Base-by-base conservation (phyloP, 1,140 invertebrate genomes). In the Pemphigus obesinymphae region DNA sequence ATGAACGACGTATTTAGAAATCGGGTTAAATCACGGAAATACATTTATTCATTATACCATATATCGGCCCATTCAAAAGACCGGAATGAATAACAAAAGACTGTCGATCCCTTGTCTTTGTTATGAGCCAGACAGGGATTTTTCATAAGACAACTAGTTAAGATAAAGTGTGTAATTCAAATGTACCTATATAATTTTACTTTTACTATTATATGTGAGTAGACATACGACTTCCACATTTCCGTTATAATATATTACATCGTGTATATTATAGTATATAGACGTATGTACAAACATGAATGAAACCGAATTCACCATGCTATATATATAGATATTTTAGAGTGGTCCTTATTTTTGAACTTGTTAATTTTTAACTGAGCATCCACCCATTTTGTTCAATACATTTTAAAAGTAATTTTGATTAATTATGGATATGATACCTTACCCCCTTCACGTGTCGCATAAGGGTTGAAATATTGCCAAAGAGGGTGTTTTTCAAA, bases 1-100 rank as follows among this genome's bases (percentile, higher is more conserved):
- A 80, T 43, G 37, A 61, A 45, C 53, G 55, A 63, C 37, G 55
- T 40, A 45, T 80, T 73, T 58, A 29, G 37, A 58, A 63, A 61
- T 61, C 76, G n/a, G 37, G 76, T 80, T 80, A 78, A 78, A 78
- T 37, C 73, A 58, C 31, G 73, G 73, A 78, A 55, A 78, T 58
- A 55, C n/a, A 26, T 40, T 26, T 55, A 34, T 76, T 63, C 37
- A 29, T 61, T 63, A 61, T 61, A 17, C 20, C 2, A 76, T 11
- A 45, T 11, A 11, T 78, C 23, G 37, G 37, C 0, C 8, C 37
- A 29, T 61, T 45, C 76, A 80, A 80, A 63, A 45, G 55, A 80
- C 76, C 55, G 37, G 76, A 63, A 80, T 61, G 37, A 61, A 80
- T 31, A 29, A 80, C 76, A 80, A 80, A 80, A 63, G 76, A 40